Base-by-base conservation (phyloP, 2,113 vertebrate species). In the Eidolon helvum region DNA sequence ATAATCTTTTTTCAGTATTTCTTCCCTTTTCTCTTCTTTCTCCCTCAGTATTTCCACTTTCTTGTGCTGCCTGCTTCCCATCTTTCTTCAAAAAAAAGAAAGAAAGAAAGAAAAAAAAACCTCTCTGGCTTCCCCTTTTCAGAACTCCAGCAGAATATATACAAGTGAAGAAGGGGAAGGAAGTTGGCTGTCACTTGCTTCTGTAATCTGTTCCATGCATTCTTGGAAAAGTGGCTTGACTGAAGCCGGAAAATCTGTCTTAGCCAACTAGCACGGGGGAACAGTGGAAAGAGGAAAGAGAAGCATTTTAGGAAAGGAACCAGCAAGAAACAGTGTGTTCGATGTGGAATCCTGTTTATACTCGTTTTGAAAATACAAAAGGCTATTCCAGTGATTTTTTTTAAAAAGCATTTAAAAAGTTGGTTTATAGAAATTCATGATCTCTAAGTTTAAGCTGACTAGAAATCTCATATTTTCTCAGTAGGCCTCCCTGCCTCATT, bases 221-320 rank as follows among this genome's bases (percentile, higher is more conserved):
- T 96, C 95, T 92, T 94, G 96, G 97, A 93, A 94, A 80, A 91
- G 66, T 28, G 57, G 87, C 65, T 88, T 55, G 69, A 71, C 87
- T 95, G 74, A 69, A 95, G 90, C 63, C 16, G 4, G 85, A 87
- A 84, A 85, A 89, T 55, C 82, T 48, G 12, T 35, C 26, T 45
- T 48, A 75, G 94, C 90, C 88, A 92, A 11, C 69, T 59, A 15
- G 15, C 33, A 72, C 18, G 9, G 50, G 55, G 74, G 53, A 18
- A 66, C 21, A 8, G 66, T 38, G 57, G 45, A 68, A 79, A 65
- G 61, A 50, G 95, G 92, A 91, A 75, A 87, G 88, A 87, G 84
- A 75, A 96, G 74, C 50, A 79, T 69, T 95, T 74, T 40, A 95
- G 78, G 87, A 90, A 96, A 96, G 72, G 48, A 92, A 94, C 9